phyloP scores from a whole-genome alignment of 2,113 vertebrate genomes.

The Podarcis raffonei region DNA sequence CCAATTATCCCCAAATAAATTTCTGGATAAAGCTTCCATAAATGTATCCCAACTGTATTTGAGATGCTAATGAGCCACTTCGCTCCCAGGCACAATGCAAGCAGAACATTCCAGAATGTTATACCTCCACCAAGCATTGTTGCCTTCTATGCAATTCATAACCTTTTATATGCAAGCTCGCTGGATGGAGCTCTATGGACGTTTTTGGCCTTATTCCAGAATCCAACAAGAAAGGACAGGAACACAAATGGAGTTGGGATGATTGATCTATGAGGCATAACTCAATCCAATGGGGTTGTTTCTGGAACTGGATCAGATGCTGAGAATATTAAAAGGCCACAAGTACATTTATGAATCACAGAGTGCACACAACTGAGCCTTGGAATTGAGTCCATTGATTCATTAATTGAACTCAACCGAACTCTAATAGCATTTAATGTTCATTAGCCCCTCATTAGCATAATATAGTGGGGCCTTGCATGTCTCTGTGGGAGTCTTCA shows the following conservation, averaged over 20 bases:
- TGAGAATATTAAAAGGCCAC: background rate
- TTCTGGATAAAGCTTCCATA: background rate
- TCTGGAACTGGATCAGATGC: constrained; percentile 23
- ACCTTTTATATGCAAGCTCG: background rate
- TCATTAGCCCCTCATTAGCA: constrained; percentile 12
- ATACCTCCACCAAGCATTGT: background rate
- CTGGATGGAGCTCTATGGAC: background rate
- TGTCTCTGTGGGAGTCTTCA: constrained; percentile 3
- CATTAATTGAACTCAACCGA: constrained; percentile 30
- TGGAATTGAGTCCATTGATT: constrained; percentile 20
- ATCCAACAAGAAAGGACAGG: constrained; percentile 4
- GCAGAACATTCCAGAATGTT: background rate
- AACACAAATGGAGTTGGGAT: constrained; percentile 19
- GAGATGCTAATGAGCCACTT: background rate
- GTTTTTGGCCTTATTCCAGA: background rate
- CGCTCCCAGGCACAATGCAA: background rate
- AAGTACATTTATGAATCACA: constrained; percentile 27
- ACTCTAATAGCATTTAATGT: constrained; percentile 5
- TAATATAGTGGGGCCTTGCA: constrained; percentile 4
- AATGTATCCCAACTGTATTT: background rate
- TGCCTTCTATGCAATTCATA: background rate
- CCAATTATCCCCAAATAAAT: background rate
- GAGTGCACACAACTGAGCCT: background rate
- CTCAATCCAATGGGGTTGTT: background rate
- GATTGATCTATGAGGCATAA: background rate